Conservation (phyloP, 2,888 invertebrate genomes). For the Metalampra italica region DNA sequence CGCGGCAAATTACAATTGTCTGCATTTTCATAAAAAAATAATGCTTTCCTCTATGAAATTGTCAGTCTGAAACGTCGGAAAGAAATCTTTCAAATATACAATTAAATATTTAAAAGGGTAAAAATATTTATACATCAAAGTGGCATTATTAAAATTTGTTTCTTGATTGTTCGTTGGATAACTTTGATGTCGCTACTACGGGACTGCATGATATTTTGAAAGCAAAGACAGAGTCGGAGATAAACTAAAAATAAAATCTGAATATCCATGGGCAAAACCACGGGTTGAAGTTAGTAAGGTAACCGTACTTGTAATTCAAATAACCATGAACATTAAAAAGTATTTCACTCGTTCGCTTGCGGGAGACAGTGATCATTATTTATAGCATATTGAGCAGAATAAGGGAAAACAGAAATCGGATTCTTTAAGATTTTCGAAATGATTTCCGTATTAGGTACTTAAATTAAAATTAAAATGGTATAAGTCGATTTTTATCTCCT, state of each 20-base stretch:
- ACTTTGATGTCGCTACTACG: background rate
- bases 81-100: background rate
- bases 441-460: conserved; percentile 43
- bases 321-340: conserved; percentile 39
- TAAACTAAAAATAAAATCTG: background rate
- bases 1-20: conserved; percentile 62
- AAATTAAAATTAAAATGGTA: conserved; percentile 54
- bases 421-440: conserved; percentile 41
- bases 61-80: background rate
- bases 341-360: conserved; percentile 25
- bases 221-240: too few species aligned
- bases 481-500: conserved; percentile 63
- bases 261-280: background rate
- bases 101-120: conserved; percentile 4
- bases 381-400: conserved; percentile 50
- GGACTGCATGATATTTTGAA: too few species aligned
- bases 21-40: conserved; percentile 24
- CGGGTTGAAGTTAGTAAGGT: background rate
- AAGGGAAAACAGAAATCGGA: conserved; percentile 50
- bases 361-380: conserved; percentile 57
- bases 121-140: too few species aligned
- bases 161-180: conserved; percentile 7
- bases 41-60: conserved; percentile 1
- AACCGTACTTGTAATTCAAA: conserved; percentile 4
- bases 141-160: conserved; percentile 6